A percentile compares a stretch with the other conserved stretches of the same genome.
phyloP scores from a whole-genome alignment of 2,797 vertebrate species.

The Sarcophilus harrisii region DNA sequence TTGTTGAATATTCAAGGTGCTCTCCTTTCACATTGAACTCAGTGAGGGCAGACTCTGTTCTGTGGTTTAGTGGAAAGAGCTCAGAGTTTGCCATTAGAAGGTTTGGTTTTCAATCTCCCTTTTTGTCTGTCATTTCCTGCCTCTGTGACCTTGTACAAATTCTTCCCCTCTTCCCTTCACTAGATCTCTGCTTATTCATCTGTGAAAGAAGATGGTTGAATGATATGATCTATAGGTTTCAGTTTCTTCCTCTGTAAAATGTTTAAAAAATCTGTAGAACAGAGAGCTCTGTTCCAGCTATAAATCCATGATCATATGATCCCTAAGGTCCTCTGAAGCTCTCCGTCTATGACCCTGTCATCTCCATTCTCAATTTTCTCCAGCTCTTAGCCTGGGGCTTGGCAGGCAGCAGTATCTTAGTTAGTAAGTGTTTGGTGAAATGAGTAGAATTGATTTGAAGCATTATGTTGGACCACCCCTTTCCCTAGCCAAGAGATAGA shows the following conservation, averaged over 20 bases:
- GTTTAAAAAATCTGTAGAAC: neutral
- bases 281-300: neutral
- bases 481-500: neutral
- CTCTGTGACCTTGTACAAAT: neutral
- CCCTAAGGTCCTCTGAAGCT: neutral
- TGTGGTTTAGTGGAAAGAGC: neutral
- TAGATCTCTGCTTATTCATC: neutral
- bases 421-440: neutral
- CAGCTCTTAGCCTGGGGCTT: neutral
- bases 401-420: neutral
- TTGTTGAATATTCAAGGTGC: neutral
- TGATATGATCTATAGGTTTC: neutral
- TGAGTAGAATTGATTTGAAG: neutral
- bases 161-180: conserved; percentile 7
- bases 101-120: neutral
- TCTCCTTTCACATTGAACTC: neutral
- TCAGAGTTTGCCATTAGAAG: neutral
- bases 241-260: neutral
- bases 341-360: neutral
- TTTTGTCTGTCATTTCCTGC: neutral
- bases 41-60: neutral
- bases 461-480: neutral
- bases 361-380: neutral
- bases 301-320: neutral
- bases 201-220: neutral